Conservation (phyloP, 2,113 vertebrate species). For the Pholis gunnellus region DNA sequence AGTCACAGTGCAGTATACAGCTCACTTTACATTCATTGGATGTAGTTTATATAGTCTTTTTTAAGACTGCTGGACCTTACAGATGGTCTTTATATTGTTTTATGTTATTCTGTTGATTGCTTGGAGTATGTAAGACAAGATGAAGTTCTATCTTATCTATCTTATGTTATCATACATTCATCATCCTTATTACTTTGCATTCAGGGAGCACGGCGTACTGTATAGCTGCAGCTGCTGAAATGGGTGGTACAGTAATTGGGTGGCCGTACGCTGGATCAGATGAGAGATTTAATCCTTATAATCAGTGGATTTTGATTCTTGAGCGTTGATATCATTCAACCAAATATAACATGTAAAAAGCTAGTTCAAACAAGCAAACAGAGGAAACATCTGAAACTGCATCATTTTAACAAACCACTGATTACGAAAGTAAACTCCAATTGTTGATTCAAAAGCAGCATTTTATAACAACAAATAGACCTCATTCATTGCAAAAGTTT, state of each 20-base stretch:
- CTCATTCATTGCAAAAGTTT: neutral
- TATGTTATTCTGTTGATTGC: neutral
- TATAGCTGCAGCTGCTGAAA: conserved; percentile 61
- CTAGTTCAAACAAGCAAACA: conserved; percentile 43
- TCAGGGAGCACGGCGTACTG: conserved; percentile 12
- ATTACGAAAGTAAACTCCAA: conserved; percentile 18
- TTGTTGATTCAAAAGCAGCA: neutral
- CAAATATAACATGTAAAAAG: conserved; percentile 33
- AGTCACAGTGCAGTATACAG: neutral
- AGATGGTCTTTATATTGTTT: neutral
- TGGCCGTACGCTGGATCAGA: conserved; percentile 40
- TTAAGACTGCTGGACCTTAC: neutral
- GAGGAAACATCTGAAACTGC: conserved; percentile 19
- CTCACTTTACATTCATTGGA: neutral
- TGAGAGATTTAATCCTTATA: conserved; percentile 54
- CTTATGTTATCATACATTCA: neutral
- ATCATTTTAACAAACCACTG: conserved; percentile 4
- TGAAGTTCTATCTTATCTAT: neutral
- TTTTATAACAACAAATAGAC: neutral
- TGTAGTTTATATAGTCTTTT: neutral
- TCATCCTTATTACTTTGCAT: conserved; percentile 48
- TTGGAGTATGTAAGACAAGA: neutral
- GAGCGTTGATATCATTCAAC: conserved; percentile 47
- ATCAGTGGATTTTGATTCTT: conserved; percentile 62
- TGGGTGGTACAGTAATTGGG: conserved; percentile 50